Percentiles rank a stretch among this genome's conserved stretches.
Conservation (phyloP, 2,888 invertebrate species). For the Drosophila nr. fundita region DNA sequence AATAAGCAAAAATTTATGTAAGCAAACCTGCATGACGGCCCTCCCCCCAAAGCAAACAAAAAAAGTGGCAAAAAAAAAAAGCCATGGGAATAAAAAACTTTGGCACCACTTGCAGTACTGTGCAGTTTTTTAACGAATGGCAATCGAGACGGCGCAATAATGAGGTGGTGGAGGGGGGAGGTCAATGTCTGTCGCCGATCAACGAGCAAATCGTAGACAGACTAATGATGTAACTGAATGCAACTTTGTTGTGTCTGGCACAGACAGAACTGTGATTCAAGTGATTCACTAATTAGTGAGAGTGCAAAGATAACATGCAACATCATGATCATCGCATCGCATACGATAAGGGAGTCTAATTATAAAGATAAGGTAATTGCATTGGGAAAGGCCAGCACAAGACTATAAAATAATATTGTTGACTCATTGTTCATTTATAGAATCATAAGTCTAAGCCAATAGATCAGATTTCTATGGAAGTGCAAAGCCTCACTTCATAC, state of each 20-base stretch:
- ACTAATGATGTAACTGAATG: constrained; percentile 49
- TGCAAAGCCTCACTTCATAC: constrained; percentile 2
- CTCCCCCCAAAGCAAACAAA: no score
- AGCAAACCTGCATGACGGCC: constrained; percentile 52
- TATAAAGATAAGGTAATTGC: constrained; percentile 27
- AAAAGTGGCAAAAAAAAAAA: neutral
- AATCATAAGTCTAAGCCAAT: constrained; percentile 6
- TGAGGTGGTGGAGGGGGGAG: neutral
- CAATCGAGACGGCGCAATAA: constrained; percentile 41
- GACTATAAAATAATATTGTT: neutral
- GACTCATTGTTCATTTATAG: constrained; percentile 22
- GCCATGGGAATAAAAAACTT: constrained; percentile 44
- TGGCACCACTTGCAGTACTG: constrained; percentile 46
- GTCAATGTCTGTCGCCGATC: constrained; percentile 49
- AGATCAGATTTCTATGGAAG: constrained; percentile 13
- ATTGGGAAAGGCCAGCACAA: constrained; percentile 22
- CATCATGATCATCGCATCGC: constrained; percentile 18
- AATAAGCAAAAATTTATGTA: constrained; percentile 71
- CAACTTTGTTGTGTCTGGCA: constrained; percentile 14
- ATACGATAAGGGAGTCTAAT: constrained; percentile 32
- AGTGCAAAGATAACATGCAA: constrained; percentile 41
- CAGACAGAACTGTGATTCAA: constrained; percentile 5
- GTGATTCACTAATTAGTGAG: constrained; percentile 47
- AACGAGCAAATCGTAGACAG: constrained; percentile 20
- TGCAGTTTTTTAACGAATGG: constrained; percentile 26